Percentiles rank a stretch among this genome's conserved stretches.
These are phyloP conservation scores for Heliocidaris erythrogramma DNA, from an alignment of 35 echinoderm and acorn worm species.

Conservation along the genomic window DNA sequence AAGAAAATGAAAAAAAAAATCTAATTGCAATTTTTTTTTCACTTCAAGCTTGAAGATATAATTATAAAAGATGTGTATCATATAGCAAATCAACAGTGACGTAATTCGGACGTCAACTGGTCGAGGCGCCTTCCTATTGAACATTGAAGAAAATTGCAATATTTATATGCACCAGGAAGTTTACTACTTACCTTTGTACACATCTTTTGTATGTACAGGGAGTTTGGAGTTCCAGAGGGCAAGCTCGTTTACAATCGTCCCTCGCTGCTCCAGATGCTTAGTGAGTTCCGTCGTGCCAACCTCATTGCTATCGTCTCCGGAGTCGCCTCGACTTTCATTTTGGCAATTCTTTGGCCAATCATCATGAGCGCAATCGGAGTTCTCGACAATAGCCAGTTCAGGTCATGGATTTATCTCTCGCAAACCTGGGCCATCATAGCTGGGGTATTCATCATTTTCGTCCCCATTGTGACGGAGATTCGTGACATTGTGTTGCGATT, in stretches of 20 bases:
- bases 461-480: constrained; percentile 74
- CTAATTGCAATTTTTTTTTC: too few relatives aligned
- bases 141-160: too few relatives aligned
- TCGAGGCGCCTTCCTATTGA: too few relatives aligned
- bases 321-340: constrained; percentile 47
- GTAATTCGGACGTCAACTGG: too few relatives aligned
- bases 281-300: constrained; percentile 67
- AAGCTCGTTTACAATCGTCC: constrained; percentile 84
- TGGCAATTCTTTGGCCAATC: constrained; percentile 77
- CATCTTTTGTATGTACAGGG: constrained; percentile 51
- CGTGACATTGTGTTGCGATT: constrained; percentile 63
- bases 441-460: constrained; percentile 82
- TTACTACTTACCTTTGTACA: neutral
- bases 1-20: too few relatives aligned
- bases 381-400: constrained; percentile 60
- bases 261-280: constrained; percentile 73
- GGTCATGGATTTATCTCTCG: constrained; percentile 74
- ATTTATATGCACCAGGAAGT: too few relatives aligned
- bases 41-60: too few relatives aligned
- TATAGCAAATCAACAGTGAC: too few relatives aligned
- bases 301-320: constrained; percentile 56
- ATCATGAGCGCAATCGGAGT: constrained; percentile 65
- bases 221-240: constrained; percentile 80
- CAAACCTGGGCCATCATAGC: constrained; percentile 81
- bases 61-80: too few relatives aligned